Evolutionary conservation across 2,797 vertebrate genomes (phyloP).

Genomic region (Garrulus glandarius): DNA sequence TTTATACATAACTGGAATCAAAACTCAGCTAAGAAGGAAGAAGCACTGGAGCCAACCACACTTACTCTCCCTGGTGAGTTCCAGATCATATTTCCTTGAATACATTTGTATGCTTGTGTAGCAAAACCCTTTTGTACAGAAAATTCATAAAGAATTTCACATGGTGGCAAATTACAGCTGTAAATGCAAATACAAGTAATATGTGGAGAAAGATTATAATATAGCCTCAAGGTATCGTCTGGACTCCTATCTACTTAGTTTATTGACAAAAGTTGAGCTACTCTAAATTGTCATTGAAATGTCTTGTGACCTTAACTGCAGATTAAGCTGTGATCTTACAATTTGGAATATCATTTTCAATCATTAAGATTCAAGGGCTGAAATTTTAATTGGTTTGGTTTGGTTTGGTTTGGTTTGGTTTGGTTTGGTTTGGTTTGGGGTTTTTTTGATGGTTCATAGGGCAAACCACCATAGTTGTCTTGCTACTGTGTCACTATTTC

Average conservation of each 20-base stretch:
- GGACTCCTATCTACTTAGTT: slow-evolving; percentile 30
- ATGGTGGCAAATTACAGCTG: background rate
- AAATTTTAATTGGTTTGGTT: background rate
- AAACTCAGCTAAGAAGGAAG: background rate
- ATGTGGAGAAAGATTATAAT: background rate
- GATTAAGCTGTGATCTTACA: slow-evolving; percentile 10
- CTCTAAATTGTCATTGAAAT: background rate
- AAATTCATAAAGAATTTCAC: slow-evolving; percentile 2
- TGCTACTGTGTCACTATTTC: background rate
- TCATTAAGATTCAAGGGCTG: background rate
- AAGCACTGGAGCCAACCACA: background rate
- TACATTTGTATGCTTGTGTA: background rate
- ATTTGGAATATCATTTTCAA: background rate
- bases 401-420: no score
- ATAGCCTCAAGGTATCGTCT: slow-evolving; percentile 46
- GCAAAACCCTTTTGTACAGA: background rate
- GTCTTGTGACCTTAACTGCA: background rate
- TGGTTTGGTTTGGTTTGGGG: no score
- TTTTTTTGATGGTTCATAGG: background rate
- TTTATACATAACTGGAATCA: background rate
- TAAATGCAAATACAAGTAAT: slow-evolving; percentile 50
- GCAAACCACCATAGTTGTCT: background rate
- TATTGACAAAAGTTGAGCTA: slow-evolving; percentile 8
- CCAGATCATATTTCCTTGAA: background rate
- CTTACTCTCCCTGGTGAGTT: background rate